These are phyloP conservation scores for Orchesellides sinensis DNA, from an alignment of 2,888 invertebrate genomes.

Conservation along the genomic window DNA sequence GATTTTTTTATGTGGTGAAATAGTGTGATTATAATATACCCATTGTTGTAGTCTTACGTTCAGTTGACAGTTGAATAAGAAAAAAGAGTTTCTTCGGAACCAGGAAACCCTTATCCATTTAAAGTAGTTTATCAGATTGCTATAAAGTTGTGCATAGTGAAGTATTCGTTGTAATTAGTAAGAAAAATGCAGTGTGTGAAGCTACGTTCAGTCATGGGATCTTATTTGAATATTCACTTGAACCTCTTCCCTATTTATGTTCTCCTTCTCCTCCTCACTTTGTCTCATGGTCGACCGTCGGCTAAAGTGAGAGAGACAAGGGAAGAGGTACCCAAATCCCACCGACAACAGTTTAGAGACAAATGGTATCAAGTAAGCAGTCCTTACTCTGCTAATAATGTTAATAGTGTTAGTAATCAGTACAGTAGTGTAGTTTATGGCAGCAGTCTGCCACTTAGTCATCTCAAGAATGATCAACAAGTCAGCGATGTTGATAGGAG, in stretches of 20 bases:
- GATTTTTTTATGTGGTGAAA: too few relatives aligned
- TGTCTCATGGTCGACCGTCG: constrained; percentile 71
- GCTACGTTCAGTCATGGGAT: constrained; percentile 67
- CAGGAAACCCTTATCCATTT: constrained; percentile 54
- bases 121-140: not conserved
- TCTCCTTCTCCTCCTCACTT: constrained; percentile 68
- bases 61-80: constrained; percentile 10
- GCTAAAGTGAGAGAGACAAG: constrained; percentile 65
- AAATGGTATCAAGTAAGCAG: constrained; percentile 62
- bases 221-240: constrained; percentile 68
- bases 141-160: not conserved
- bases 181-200: constrained; percentile 66
- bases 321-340: constrained; percentile 34
- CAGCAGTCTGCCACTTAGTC: constrained; percentile 50
- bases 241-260: constrained; percentile 70
- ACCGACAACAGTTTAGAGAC: constrained; percentile 46
- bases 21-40: too few relatives aligned
- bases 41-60: not conserved
- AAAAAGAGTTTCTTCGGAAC: constrained; percentile 37
- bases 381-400: constrained; percentile 33
- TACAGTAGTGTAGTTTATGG: constrained; percentile 58
- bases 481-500: constrained; percentile 31
- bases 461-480: constrained; percentile 53
- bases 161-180: not conserved
- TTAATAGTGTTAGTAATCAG: constrained; percentile 62